Evolutionary conservation across 2,113 vertebrate species (phyloP), one percentile per base, ranked within the genome.

Genomic region (Lynx canadensis): DNA sequence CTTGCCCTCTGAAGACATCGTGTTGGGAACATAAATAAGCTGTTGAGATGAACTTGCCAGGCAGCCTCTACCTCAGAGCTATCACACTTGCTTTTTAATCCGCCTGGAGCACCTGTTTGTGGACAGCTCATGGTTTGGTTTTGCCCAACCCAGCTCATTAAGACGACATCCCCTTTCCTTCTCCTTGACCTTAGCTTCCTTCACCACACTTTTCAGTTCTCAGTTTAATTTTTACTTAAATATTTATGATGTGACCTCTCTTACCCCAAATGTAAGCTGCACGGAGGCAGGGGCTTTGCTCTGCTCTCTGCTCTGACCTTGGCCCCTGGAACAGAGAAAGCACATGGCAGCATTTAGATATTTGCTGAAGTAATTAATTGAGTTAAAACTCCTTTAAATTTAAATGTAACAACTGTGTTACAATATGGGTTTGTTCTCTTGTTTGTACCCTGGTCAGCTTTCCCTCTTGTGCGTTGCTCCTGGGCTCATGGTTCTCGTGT

Each of bases 401-500:
- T 41, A 25, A 14, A 31, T 29, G 21, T 41, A 52, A 16, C 21
- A 16, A 9, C 13, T 15, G 48, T 65, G 63, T 45, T 12, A 0
- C 38, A n/a, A 0, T 0, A 7, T 41, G 45, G 36, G 74, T 10
- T 60, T 33, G 14, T 21, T 57, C 45, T 82, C 23, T 50, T 0
- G 18, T 71, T 41, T 21, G 57, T 14, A 41, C 25, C 25, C 27
- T 6, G 36, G 38, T 68, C 63, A 6, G 11, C 1, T 13, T 21
- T 7, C 36, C 71, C 21, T 4, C 7, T 23, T 2, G 3, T 1
- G 29, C 5, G 0, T 13, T 41, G 48, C 52, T 36, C 36, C 82
- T 19, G 3, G 57, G 50, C 41, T 57, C 52, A 5, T 0, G 0
- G n/a, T 76, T 31, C 18, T 36, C 0, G 2, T 31, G 48, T 33